These are phyloP conservation scores for Acholoe squamosa DNA, from an alignment of 2,888 invertebrate species.

Conservation along the genomic window DNA sequence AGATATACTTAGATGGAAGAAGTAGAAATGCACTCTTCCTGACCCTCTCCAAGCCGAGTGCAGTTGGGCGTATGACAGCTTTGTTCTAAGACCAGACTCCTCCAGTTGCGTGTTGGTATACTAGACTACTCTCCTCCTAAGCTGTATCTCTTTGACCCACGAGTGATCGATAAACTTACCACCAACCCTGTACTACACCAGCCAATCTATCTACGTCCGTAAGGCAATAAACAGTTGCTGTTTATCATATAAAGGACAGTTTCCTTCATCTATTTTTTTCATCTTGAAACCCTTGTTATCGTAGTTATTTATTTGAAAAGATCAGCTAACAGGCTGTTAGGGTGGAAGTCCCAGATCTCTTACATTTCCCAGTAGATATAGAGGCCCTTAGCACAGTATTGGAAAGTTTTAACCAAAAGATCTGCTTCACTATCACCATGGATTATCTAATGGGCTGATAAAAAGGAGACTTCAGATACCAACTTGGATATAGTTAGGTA, in stretches of 20 bases:
- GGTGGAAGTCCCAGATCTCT: no score
- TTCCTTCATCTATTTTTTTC: not conserved
- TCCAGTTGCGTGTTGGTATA: slow-evolving; percentile 6
- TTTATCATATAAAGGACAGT: not conserved
- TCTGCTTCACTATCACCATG: not conserved
- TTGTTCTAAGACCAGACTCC: not conserved
- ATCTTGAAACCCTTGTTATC: not conserved
- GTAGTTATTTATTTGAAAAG: not conserved
- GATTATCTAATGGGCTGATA: not conserved
- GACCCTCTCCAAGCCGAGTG: not conserved
- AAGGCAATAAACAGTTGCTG: slow-evolving; percentile 34
- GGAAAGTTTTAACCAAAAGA: not conserved
- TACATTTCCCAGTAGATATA: no score
- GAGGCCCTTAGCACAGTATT: not conserved
- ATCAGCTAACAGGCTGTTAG: no score
- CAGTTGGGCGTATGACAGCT: not conserved
- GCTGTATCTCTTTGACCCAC: slow-evolving; percentile 1
- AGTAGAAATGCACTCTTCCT: no score
- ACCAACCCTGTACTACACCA: not conserved
- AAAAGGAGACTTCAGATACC: not conserved
- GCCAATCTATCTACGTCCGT: slow-evolving; percentile 7
- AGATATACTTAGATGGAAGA: no score
- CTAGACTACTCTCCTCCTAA: not conserved
- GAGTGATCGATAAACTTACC: slow-evolving; percentile 18
- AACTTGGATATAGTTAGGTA: not conserved